phyloP scores from a whole-genome alignment of 1,140 invertebrate species.

The Harpegnathos saltator region DNA sequence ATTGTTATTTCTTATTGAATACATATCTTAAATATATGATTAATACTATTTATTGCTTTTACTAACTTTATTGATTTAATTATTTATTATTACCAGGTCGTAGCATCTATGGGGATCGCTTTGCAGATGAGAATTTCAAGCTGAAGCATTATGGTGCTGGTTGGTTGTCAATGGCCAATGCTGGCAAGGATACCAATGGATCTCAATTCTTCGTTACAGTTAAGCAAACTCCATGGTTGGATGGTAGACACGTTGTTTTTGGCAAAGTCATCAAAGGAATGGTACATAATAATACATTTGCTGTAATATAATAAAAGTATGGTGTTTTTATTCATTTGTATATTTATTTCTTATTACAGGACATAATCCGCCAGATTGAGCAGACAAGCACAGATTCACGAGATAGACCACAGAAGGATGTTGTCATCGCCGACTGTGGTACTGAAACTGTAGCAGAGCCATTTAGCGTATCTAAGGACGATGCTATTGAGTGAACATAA shows the following conservation, averaged over 20 bases:
- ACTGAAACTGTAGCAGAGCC: constrained; percentile 90
- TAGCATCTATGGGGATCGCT: constrained; percentile 97
- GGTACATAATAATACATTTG: constrained; percentile 85
- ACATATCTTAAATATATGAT: no score
- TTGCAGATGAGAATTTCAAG: constrained; percentile 99
- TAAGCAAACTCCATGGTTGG: constrained; percentile 96
- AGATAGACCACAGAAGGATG: constrained; percentile 93
- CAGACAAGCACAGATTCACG: constrained; percentile 89
- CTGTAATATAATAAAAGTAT: no score
- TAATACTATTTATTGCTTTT: no score
- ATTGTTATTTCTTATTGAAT: no score
- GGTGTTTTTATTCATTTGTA: background rate
- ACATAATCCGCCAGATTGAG: constrained; percentile 95
- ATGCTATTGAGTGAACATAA: constrained; percentile 89
- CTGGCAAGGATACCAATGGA: constrained; percentile 98
- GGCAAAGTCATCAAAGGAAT: constrained; percentile 97
- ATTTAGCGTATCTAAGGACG: constrained; percentile 92
- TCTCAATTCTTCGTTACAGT: constrained; percentile 99
- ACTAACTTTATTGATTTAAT: constrained; percentile 4
- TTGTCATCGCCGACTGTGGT: constrained; percentile 92
- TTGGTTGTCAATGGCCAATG: constrained; percentile 98
- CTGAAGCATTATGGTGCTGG: constrained; percentile 98
- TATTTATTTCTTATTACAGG: constrained; percentile 85
- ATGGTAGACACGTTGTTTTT: constrained; percentile 98
- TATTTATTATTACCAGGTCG: constrained; percentile 87